Base-by-base conservation (phyloP, 2,888 invertebrate species). In the Pseudococcus viburni region DNA sequence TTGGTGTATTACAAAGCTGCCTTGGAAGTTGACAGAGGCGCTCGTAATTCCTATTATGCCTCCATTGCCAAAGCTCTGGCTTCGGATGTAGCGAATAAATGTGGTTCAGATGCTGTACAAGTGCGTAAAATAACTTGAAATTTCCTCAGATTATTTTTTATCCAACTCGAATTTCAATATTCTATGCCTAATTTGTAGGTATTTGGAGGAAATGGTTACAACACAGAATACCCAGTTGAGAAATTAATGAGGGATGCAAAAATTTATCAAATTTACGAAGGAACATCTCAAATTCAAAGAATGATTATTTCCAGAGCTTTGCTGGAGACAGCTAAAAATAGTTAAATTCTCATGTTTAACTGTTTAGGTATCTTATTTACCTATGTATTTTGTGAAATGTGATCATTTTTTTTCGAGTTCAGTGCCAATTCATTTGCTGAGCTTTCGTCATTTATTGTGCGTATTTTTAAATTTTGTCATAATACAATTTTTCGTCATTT, bases 201-300 rank as follows among this genome's bases (percentile, higher is more conserved):
- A 86, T 98, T 98, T 91, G 98, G 98, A 51, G 98, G 98, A 26
- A 97, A 97, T 91, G 98, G 98, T 0, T 99, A 97, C 93, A 99
- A 99, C 93, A 95, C 94, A 33, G 99, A 99, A 48, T 99, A 99
- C 92, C 99, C 99, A 0, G 99, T 98, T 0, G 99, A 99, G 92
- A 99, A 99, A 91, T 93, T 99, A 88, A 99, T 99, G 98, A 94
- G 99, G 88, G 99, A 99, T 92, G 99, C 99, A n/a, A 99, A 99
- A 92, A 99, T 99, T 91, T 99, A 96, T 92, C 98, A 98, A 92
- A 99, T 99, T 91, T 99, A 99, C 91, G 99, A 99, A 92, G 99
- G 99, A 89, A 99, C 99, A n/a, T 95, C 98, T 1, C 98, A 99
- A 92, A 99, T 99, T 91, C 99, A 99, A 92, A 94, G 98, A 89